Evolutionary conservation across 2,888 invertebrate species (phyloP).

Genomic region (Phaedon cochleariae): DNA sequence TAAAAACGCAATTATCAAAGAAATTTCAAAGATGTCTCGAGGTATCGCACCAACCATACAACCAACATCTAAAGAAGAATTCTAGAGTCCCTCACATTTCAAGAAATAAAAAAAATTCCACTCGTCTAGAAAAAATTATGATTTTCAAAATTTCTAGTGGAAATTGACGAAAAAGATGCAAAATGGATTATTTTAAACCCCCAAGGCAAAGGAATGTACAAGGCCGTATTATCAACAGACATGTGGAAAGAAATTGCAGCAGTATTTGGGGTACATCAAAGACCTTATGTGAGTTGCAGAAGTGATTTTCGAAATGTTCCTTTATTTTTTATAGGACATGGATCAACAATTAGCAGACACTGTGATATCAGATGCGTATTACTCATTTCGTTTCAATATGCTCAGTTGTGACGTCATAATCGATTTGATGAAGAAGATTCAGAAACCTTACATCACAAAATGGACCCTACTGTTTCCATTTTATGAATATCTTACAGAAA

Average conservation of each 20-base stretch:
- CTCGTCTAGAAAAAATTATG: no score
- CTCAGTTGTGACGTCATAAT: slow-evolving; percentile 33
- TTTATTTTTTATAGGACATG: slow-evolving; percentile 31
- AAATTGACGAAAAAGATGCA: slow-evolving; percentile 60
- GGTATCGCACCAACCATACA: no score
- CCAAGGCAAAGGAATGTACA: slow-evolving; percentile 83
- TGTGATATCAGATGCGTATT: slow-evolving; percentile 31
- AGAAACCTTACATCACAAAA: not conserved
- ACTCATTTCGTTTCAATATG: slow-evolving; percentile 31
- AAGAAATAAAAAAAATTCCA: not conserved
- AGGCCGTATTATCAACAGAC: slow-evolving; percentile 77
- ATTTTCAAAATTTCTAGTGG: slow-evolving; percentile 66
- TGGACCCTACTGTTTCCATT: slow-evolving; percentile 26
- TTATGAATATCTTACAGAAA: slow-evolving; percentile 23
- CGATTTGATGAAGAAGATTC: slow-evolving; percentile 23
- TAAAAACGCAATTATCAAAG: no score
- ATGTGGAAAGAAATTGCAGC: slow-evolving; percentile 69
- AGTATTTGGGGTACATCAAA: slow-evolving; percentile 47
- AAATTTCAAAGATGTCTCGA: no score
- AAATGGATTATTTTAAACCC: slow-evolving; percentile 84
- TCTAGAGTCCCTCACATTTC: no score
- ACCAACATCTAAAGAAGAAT: no score
- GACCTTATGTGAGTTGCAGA: not conserved
- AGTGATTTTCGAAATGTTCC: not conserved
- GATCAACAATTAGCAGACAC: slow-evolving; percentile 18